A percentile compares a stretch with the other conserved stretches of the same genome.
Conservation (phyloP, 1,140 invertebrate genomes). For the Drosophila varians region DNA sequence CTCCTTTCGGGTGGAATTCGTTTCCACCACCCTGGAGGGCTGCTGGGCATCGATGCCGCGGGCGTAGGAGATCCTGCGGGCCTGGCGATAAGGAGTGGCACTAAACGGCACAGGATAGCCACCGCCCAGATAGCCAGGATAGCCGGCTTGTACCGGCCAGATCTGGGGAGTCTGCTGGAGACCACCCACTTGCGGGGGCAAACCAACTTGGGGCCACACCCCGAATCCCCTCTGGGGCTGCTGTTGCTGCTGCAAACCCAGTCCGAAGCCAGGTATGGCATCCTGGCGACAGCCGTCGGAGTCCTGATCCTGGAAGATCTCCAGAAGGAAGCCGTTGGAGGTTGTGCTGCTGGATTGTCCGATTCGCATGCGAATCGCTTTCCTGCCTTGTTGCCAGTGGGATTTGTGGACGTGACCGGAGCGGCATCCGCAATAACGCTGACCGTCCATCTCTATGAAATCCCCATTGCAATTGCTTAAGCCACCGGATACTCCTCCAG, state of each 20-base stretch:
- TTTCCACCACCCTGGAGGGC: conserved; percentile 63
- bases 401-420: conserved; percentile 84
- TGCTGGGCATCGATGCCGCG: conserved; percentile 61
- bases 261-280: conserved; percentile 8
- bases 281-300: conserved; percentile 56
- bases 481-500: background rate
- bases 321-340: conserved; percentile 85
- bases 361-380: conserved; percentile 80
- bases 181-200: conserved; percentile 1
- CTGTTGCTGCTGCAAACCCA: conserved; percentile 13
- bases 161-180: conserved; percentile 22
- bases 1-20: conserved; percentile 76
- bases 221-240: conserved; percentile 19
- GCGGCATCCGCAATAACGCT: conserved; percentile 85
- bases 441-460: conserved; percentile 85
- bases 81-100: conserved; percentile 54
- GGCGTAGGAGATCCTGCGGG: conserved; percentile 55
- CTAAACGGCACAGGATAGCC: conserved; percentile 46
- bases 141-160: conserved; percentile 28
- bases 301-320: conserved; percentile 85
- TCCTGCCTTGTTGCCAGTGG: conserved; percentile 66
- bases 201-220: conserved; percentile 19
- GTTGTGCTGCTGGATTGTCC: conserved; percentile 47
- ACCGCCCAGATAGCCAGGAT: conserved; percentile 20
- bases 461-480: conserved; percentile 82